Conservation (phyloP, 2,888 invertebrate species). For the Eudasyphora cyanicolor region DNA sequence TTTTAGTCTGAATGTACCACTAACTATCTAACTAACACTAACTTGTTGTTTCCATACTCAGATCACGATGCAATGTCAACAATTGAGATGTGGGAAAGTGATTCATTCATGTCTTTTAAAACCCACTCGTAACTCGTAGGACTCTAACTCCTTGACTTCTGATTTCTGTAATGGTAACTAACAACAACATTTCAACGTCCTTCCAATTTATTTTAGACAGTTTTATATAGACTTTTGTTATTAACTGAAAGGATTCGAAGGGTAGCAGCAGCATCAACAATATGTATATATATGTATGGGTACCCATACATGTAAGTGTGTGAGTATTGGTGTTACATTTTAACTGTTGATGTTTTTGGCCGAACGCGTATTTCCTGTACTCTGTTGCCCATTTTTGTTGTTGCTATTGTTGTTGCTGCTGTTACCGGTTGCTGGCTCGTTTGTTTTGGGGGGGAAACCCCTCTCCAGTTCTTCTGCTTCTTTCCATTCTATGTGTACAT, state of each 20-base stretch:
- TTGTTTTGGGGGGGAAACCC: constrained; percentile 4
- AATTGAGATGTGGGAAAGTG: not conserved
- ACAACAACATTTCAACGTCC: not conserved
- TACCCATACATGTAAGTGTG: too few relatives aligned
- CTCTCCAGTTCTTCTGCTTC: constrained; percentile 24
- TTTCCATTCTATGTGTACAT: not conserved
- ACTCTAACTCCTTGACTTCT: not conserved
- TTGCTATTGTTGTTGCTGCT: not conserved
- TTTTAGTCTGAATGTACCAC: too few relatives aligned
- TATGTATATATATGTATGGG: not conserved
- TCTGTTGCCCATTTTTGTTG: not conserved
- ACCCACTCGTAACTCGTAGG: not conserved
- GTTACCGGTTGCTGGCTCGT: not conserved
- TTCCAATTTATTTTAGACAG: constrained; percentile 36
- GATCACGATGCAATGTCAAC: not conserved
- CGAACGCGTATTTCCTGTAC: constrained; percentile 4
- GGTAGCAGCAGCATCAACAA: not conserved
- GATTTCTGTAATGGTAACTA: constrained; percentile 12
- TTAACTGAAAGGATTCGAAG: constrained; percentile 27
- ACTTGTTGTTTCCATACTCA: not conserved
- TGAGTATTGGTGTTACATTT: not conserved
- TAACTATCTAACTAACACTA: not conserved
- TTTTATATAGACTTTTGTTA: constrained; percentile 33
- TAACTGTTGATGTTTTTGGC: constrained; percentile 21
- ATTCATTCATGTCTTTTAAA: constrained; percentile 19